Evolutionary conservation across 2,888 invertebrate genomes (phyloP), one percentile per base, ranked within the genome.

Genomic region (Hemithea aestivaria): DNA sequence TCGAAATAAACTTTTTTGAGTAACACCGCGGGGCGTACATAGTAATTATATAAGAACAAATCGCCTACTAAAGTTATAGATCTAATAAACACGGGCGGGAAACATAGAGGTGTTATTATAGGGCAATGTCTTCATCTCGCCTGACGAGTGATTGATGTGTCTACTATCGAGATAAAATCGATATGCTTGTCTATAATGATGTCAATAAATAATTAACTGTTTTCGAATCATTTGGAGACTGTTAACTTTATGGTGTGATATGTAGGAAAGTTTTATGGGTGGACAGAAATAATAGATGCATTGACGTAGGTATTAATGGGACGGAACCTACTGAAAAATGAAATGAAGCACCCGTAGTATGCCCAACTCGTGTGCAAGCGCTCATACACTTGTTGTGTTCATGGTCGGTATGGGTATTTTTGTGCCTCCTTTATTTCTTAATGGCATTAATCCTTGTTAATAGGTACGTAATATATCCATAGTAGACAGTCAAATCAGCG

Each of bases 1-100:
- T n/a, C n/a, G n/a, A n/a, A n/a, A n/a, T n/a, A n/a, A n/a, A n/a
- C n/a, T n/a, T n/a, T n/a, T n/a, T n/a, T n/a, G n/a, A n/a, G n/a
- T n/a, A n/a, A n/a, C n/a, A n/a, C n/a, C n/a, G n/a, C n/a, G n/a
- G n/a, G n/a, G n/a, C n/a, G n/a, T n/a, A n/a, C n/a, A n/a, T n/a
- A n/a, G n/a, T 75, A 73, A 79, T 75, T 73, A 77, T 68, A 62
- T 65, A 63, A 71, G 76, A 76, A 72, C 75, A 74, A 78, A 77
- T 62, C 70, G 73, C 68, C 78, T 72, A 45, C 40, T 40, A 45
- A 67, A 69, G 70, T 70, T 79, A 77, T 78, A 75, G 76, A 75
- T 74, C 77, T 73, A 80, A 82, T 81, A 82, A 80, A 79, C 60
- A 66, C 68, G 67, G 68, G 55, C 63, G 58, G 61, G 58, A 66